Evolutionary conservation across 2,888 invertebrate genomes (phyloP), one percentile per base, ranked within the genome.

Genomic region (Neoitamus cyanurus): DNA sequence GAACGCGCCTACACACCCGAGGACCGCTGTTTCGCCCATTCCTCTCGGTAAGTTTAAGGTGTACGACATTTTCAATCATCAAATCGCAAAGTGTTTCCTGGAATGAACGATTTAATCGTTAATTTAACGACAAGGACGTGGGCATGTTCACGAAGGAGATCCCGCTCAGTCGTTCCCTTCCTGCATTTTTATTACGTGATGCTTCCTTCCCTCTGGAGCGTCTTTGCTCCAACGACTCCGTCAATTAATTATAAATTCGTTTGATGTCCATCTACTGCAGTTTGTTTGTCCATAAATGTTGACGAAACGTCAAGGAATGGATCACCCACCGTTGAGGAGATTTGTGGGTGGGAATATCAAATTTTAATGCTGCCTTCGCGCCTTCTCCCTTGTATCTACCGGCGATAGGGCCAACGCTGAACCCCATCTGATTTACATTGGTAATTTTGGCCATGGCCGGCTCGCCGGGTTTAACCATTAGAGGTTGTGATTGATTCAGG

Each of bases 201-300:
- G 20, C 20, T 58, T 20, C 3, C 7, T 20, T 58, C 58, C 58
- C 58, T 9, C 58, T 9, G 58, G 15, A 58, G 25, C 0, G 25
- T 58, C 58, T 25, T 9, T 25, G n/a, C 15, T n/a, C 9, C 20
- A 58, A 58, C 15, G 6, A 9, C 11, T 25, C 58, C 15, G 58
- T 9, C 11, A 46, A 46, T 42, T 77, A 77, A 77, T 77, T 28
- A 28, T 42, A 77, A 42, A 46, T 30, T 77, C 42, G 30, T 77
- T 37, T 46, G 42, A 46, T 77, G 77, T 42, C 77, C 11, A 42
- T 58, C 20, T 58, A n/a, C 5, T 77, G 42, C 77, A 46, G 42
- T 28, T 77, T 46, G 46, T 30, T 77, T 28, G 46, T 37, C 77
- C 42, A 77, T 77, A 28, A 34, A 30, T 25, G 28, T 46, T 77